Conservation (phyloP, 2,113 vertebrate species). For the Saccopteryx leptura region DNA sequence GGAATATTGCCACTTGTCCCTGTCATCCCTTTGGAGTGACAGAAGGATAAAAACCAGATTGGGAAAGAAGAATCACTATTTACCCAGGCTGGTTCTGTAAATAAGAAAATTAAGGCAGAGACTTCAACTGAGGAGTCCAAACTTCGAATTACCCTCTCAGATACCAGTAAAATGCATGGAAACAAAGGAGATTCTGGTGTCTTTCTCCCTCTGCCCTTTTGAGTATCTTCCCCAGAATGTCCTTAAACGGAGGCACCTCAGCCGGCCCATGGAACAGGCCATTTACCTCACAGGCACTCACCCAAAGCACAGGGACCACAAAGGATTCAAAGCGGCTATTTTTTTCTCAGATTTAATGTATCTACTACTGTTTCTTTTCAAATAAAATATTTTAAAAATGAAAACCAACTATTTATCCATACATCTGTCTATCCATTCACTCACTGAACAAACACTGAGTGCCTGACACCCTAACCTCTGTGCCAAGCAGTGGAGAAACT, state of each 20-base stretch:
- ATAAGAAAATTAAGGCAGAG: slow-evolving; percentile 9
- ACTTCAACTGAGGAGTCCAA: background rate
- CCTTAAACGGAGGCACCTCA: too few species aligned
- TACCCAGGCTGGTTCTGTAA: background rate
- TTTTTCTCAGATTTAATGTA: slow-evolving; percentile 2
- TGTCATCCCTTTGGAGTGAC: background rate
- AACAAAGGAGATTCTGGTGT: background rate
- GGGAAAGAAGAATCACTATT: background rate
- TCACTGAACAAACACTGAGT: background rate
- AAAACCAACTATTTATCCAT: background rate
- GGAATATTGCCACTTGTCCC: background rate
- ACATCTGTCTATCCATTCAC: background rate
- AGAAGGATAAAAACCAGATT: background rate
- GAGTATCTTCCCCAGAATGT: background rate
- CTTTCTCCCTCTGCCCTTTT: background rate
- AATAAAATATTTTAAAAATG: slow-evolving; percentile 38
- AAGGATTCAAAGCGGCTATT: background rate
- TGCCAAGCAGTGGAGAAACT: background rate
- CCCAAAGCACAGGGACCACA: background rate
- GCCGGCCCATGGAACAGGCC: background rate
- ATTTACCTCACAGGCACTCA: background rate
- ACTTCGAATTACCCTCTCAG: slow-evolving; percentile 3
- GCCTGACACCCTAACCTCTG: background rate
- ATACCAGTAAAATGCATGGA: background rate
- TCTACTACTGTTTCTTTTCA: background rate